Percentiles rank a stretch among this genome's conserved stretches.
phyloP scores from a whole-genome alignment of 2,888 invertebrate species.

The Pteria penguin region DNA sequence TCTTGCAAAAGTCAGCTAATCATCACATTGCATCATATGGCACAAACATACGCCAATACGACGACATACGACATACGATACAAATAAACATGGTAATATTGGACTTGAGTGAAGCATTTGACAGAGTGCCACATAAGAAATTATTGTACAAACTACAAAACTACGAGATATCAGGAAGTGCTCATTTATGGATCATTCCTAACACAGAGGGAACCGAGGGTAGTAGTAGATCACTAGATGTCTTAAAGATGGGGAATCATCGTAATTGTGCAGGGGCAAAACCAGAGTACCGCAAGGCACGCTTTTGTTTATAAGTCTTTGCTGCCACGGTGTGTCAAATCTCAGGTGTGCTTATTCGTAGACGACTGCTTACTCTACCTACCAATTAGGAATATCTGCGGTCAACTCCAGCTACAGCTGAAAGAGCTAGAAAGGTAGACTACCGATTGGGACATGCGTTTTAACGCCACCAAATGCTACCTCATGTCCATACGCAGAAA shows the following conservation, averaged over 20 bases:
- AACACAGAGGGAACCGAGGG: neutral
- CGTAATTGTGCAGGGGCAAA: neutral
- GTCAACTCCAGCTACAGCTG: neutral
- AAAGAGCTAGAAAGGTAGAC: neutral
- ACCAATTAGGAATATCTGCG: neutral
- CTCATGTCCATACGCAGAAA: neutral
- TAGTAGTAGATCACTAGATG: neutral
- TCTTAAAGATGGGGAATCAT: too few relatives aligned
- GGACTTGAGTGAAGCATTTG: neutral
- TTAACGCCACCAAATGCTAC: neutral
- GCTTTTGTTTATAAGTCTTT: neutral
- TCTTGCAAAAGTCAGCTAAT: neutral
- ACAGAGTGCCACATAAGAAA: neutral
- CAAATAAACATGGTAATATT: neutral
- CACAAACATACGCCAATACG: neutral
- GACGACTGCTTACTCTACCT: neutral
- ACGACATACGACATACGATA: too few relatives aligned
- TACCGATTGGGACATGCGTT: neutral
- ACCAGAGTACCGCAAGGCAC: neutral
- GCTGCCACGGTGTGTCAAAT: neutral
- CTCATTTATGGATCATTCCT: neutral
- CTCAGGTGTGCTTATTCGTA: neutral
- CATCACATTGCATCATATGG: neutral
- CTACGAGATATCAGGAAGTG: neutral
- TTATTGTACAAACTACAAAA: neutral